A percentile compares a stretch with the other conserved stretches of the same genome.
These are phyloP conservation scores for Deilephila porcellus DNA, from an alignment of 2,888 invertebrate species.

Conservation along the genomic window DNA sequence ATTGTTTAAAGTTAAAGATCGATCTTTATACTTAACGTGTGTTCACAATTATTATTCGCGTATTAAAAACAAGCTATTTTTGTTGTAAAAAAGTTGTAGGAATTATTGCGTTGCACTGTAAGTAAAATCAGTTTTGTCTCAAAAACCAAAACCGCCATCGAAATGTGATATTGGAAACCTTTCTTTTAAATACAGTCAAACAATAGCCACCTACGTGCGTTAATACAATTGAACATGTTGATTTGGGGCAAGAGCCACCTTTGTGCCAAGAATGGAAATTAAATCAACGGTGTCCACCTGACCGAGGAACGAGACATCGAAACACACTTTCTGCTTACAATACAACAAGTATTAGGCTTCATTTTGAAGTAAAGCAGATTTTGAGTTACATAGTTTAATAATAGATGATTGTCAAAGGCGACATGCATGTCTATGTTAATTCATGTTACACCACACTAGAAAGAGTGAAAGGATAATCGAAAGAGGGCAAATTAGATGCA, in stretches of 20 bases:
- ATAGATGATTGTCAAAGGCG: background rate
- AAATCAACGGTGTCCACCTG: background rate
- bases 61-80: no score
- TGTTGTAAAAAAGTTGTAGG: no score
- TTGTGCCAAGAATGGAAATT: slow-evolving; percentile 26
- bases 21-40: no score
- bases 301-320: slow-evolving; percentile 9
- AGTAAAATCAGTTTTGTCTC: no score
- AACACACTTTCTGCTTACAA: slow-evolving; percentile 12
- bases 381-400: background rate
- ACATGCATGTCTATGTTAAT: background rate
- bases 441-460: slow-evolving; percentile 37
- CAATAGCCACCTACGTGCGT: slow-evolving; percentile 4
- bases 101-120: no score
- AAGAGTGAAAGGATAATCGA: slow-evolving; percentile 75
- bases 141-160: no score
- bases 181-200: background rate
- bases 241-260: background rate
- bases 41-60: no score
- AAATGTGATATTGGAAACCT: background rate
- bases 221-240: slow-evolving; percentile 16
- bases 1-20: no score
- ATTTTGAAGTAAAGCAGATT: background rate
- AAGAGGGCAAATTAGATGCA: slow-evolving; percentile 76
- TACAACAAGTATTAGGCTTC: background rate